Evolutionary conservation across 2,113 vertebrate species (phyloP), one percentile per base, ranked within the genome.

Genomic region (Sardina pilchardus): DNA sequence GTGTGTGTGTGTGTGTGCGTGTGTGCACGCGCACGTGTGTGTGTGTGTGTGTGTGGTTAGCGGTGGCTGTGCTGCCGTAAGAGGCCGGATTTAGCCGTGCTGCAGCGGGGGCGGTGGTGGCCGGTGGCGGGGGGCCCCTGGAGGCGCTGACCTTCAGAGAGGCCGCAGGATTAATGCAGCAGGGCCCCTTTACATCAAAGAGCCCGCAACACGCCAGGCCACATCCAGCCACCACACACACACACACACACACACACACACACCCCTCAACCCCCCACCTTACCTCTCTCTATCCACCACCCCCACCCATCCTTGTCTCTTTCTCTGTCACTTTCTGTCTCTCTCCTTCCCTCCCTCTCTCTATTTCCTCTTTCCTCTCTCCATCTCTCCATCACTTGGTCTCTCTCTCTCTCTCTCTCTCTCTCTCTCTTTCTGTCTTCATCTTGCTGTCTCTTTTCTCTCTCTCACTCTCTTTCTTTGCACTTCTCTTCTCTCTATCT

Each of bases 231-330:
- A 14, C 7, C 48, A 50, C 48, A 48, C 47, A 48, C 56, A 63
- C 56, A 63, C 56, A 63, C 56, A 63, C 56, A 63, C 56, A 63
- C 56, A 63, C 56, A n/a, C 56, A 63, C 16, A 56, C 50, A 56
- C 50, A 56, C 4, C 19, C 16, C 24, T 14, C 4, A 2, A 1
- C 16, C 14, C 1, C 19, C 53, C 19, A 1, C 53, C 12, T 1
- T 47, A 17, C 53, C 16, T 59, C 17, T 4, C 39, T 42, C 39
- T 42, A 42, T 42, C 39, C 2, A 42, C 39, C 39, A 2, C 39
- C 16, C 16, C 17, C 53, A 17, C 4, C 21, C 53, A 17, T 2
- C 21, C 4, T 5, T 2, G 16, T 59, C 17, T 59, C 1, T 14
- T 59, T 14, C 10, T 59, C 53, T 24, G 8, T 59, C 53, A 21